Evolutionary conservation across 2,797 vertebrate genomes (phyloP).

Genomic region (Cryptoblepharus egeriae): DNA sequence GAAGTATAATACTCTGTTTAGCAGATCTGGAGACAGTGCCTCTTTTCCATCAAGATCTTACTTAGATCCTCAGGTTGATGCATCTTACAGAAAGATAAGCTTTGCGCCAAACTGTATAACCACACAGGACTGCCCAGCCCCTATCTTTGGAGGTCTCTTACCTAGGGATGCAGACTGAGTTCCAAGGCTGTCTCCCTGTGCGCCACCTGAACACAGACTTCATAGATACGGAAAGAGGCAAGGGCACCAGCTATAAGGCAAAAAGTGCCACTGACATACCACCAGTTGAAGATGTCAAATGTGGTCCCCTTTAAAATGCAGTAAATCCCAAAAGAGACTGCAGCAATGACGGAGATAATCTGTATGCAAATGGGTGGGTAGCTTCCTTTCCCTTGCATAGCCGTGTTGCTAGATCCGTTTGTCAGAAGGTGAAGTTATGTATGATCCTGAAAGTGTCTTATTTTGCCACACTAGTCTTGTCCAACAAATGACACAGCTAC

Average conservation of each 20-base stretch:
- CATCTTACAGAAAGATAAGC: background rate
- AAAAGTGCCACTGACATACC: constrained; percentile 72
- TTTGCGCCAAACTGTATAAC: background rate
- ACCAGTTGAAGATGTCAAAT: constrained; percentile 75
- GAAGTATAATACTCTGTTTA: background rate
- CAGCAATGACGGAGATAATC: constrained; percentile 64
- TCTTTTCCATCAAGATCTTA: background rate
- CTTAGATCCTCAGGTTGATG: too few relatives aligned
- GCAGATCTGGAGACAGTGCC: background rate
- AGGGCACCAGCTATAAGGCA: constrained; percentile 70
- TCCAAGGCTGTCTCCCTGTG: constrained; percentile 52
- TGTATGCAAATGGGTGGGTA: constrained; percentile 70
- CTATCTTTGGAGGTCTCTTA: background rate
- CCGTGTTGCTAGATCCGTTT: background rate
- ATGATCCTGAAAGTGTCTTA: background rate
- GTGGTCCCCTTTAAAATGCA: constrained; percentile 70
- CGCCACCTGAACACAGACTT: constrained; percentile 62
- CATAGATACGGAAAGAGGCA: constrained; percentile 71
- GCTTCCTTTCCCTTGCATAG: constrained; percentile 60
- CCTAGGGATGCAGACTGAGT: constrained; percentile 17
- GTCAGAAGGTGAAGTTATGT: too few relatives aligned
- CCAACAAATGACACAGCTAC: background rate
- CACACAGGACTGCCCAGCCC: too few relatives aligned
- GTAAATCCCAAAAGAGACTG: constrained; percentile 71
- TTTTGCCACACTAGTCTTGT: background rate